Evolutionary conservation across 2,888 invertebrate species (phyloP), one percentile per base, ranked within the genome.

Genomic region (Phaonia tiefii): DNA sequence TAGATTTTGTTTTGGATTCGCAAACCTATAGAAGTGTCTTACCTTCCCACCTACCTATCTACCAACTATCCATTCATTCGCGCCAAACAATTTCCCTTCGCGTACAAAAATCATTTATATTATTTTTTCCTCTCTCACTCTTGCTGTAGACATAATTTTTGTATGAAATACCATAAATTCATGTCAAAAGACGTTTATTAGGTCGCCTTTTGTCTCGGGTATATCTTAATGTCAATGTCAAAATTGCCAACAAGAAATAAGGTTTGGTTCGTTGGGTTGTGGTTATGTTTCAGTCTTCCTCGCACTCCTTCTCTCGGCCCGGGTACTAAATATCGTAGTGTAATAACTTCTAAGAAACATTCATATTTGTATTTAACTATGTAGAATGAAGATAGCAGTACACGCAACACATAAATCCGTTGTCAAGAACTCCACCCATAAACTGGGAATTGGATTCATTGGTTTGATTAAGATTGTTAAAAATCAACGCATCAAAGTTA

Each of bases 1-100:
- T 69, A 80, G 75, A 72, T 56, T 73, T 44, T 63, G 17, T 63
- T 56, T n/a, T 31, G 31, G 73, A 73, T 37, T 17, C 31, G 63
- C 10, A 58, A 58, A 15, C 2, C 37, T 15, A 25, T 56, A n/a
- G n/a, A n/a, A n/a, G n/a, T n/a, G n/a, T n/a, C n/a, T n/a, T n/a
- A n/a, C n/a, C n/a, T n/a, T n/a, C n/a, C n/a, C n/a, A n/a, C n/a
- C n/a, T n/a, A n/a, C n/a, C n/a, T n/a, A n/a, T 25, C 65, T 56
- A 39, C 39, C 31, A 31, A n/a, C n/a, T 31, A 31, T 8, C 31
- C 31, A 31, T 31, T 5, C 4, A 31, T 31, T 5, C 31, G 4
- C 3, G 20, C 37, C 51, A 71, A 72, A 31, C 60, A 72, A 3
- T 5, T 5, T 54, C 72, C 69, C 63, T 72, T 44, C 75, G 31